Evolutionary conservation across 1,140 invertebrate genomes (phyloP).

Genomic region (Rhagoletis pomonella): DNA sequence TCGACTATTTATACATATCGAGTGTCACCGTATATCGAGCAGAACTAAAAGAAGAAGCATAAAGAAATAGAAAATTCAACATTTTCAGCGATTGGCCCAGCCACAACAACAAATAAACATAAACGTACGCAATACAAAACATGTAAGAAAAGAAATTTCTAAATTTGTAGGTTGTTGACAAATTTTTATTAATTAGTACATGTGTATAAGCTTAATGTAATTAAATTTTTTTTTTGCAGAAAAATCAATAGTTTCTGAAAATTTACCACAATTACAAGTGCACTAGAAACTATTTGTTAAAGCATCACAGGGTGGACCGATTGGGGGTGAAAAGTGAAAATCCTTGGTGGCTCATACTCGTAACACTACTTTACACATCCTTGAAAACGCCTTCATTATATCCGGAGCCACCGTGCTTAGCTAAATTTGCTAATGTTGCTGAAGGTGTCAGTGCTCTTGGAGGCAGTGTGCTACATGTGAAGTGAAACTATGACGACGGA

Average conservation of each 20-base stretch:
- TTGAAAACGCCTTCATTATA: slow-evolving; percentile 29
- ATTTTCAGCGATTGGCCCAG: slow-evolving; percentile 31
- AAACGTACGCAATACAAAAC: slow-evolving; percentile 37
- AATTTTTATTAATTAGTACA: background rate
- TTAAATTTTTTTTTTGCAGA: background rate
- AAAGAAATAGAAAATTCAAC: slow-evolving; percentile 44
- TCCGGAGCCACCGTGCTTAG: background rate
- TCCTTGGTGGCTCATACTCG: background rate
- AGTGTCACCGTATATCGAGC: too few species aligned
- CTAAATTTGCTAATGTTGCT: background rate
- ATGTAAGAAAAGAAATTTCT: slow-evolving; percentile 55
- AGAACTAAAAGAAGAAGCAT: slow-evolving; percentile 8
- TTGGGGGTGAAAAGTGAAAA: background rate
- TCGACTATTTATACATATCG: too few species aligned
- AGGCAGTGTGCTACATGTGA: background rate
- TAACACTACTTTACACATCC: slow-evolving; percentile 29
- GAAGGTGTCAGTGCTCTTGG: background rate
- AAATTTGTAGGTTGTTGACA: slow-evolving; percentile 14
- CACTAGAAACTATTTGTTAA: too few species aligned
- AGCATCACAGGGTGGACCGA: too few species aligned
- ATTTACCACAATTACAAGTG: too few species aligned
- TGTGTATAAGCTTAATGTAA: background rate
- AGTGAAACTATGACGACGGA: slow-evolving; percentile 62
- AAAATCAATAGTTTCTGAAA: background rate
- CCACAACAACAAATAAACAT: slow-evolving; percentile 42